These are phyloP conservation scores for Cistogaster globosa DNA, from an alignment of 2,888 invertebrate species.

Conservation along the genomic window DNA sequence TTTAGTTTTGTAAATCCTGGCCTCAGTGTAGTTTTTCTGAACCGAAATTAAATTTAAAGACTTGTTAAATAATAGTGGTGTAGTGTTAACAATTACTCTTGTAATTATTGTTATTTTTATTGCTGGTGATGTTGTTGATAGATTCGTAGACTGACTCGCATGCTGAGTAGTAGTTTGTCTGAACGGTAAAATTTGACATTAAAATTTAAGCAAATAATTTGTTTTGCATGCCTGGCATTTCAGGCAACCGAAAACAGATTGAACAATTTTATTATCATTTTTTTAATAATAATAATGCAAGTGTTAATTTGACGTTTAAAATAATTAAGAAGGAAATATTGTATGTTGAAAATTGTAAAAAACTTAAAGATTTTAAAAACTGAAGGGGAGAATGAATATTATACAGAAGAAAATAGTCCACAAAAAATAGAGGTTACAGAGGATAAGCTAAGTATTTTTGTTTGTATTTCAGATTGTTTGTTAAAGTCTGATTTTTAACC, in stretches of 20 bases:
- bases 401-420: no score
- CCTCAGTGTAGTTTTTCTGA: constrained; percentile 12
- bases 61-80: constrained; percentile 47
- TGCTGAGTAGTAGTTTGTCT: constrained; percentile 1
- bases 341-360: no score
- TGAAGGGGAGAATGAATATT: no score
- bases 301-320: constrained; percentile 45
- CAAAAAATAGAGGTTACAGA: no score
- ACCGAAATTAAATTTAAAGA: constrained; percentile 37
- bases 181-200: constrained; percentile 32
- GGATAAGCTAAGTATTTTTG: no score
- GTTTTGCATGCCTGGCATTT: constrained; percentile 37
- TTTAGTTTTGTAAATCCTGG: neutral
- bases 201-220: constrained; percentile 34
- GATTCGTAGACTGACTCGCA: neutral
- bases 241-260: neutral
- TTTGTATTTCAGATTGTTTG: no score
- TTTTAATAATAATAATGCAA: constrained; percentile 13
- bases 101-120: constrained; percentile 44
- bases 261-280: constrained; percentile 11
- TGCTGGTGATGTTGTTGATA: constrained; percentile 39
- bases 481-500: neutral
- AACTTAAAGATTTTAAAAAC: no score
- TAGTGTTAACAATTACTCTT: constrained; percentile 45
- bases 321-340: neutral